phyloP scores from a whole-genome alignment of 1,140 invertebrate genomes.

The Anoplolepis gracilipes region DNA sequence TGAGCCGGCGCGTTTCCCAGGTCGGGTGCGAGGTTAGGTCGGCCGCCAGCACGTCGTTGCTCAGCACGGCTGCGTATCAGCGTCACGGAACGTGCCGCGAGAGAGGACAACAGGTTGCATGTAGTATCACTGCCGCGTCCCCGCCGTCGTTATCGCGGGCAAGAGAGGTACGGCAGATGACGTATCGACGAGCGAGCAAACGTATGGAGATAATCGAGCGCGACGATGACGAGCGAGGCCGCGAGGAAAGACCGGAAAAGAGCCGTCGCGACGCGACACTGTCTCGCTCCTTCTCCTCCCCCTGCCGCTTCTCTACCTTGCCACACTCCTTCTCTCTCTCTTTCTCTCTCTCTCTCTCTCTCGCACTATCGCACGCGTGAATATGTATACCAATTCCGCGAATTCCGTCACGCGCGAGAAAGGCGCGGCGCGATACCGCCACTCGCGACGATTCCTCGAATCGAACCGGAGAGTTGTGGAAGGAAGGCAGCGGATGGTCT shows the following conservation, averaged over 20 bases:
- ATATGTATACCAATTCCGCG: no score
- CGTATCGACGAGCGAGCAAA: constrained; percentile 38
- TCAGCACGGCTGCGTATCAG: constrained; percentile 45
- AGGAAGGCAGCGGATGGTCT: no score
- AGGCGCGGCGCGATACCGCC: constrained; percentile 23
- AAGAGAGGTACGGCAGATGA: constrained; percentile 65
- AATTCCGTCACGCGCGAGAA: constrained; percentile 66
- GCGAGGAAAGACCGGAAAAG: neutral
- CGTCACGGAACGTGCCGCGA: constrained; percentile 61
- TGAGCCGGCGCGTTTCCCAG: constrained; percentile 43
- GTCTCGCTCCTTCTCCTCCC: neutral
- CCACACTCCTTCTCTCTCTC: neutral
- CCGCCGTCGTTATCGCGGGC: constrained; percentile 29
- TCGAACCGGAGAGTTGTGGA: neutral
- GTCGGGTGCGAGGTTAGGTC: constrained; percentile 63
- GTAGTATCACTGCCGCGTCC: constrained; percentile 48
- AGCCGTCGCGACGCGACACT: constrained; percentile 2
- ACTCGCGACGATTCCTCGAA: constrained; percentile 2
- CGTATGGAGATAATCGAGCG: neutral
- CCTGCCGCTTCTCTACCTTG: neutral
- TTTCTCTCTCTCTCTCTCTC: neutral
- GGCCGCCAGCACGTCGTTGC: constrained; percentile 57
- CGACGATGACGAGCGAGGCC: neutral
- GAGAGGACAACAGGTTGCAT: constrained; percentile 81
- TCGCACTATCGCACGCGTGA: neutral